These are phyloP conservation scores for Myotis davidii DNA, from an alignment of 2,113 vertebrate genomes.

Conservation along the genomic window DNA sequence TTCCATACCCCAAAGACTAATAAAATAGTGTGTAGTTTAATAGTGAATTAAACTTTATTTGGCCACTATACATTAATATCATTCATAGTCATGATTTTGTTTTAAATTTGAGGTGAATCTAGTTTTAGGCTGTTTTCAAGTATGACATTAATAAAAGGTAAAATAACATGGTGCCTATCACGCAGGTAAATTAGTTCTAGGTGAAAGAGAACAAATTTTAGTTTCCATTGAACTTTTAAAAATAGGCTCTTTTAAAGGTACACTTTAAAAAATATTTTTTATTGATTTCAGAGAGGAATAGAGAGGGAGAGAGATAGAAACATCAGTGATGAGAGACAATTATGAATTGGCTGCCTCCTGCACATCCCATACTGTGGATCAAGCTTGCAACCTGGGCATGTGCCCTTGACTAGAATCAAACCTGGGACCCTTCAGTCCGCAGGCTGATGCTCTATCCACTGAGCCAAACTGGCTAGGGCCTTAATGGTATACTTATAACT, in stretches of 20 bases:
- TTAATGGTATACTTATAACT: neutral
- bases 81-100: neutral
- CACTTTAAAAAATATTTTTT: neutral
- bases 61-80: neutral
- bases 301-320: too few species aligned
- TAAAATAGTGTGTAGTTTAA: neutral
- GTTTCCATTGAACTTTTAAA: neutral
- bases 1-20: neutral
- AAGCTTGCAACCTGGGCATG: too few species aligned
- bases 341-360: too few species aligned
- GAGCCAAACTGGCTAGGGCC: too few species aligned
- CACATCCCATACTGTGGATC: too few species aligned
- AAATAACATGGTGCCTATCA: neutral
- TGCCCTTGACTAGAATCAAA: too few species aligned
- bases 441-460: too few species aligned
- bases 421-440: too few species aligned
- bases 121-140: neutral
- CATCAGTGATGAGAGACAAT: too few species aligned
- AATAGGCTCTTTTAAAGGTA: slow-evolving; percentile 20
- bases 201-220: slow-evolving; percentile 27
- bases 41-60: slow-evolving; percentile 6
- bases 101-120: slow-evolving; percentile 15
- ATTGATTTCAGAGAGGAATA: too few species aligned
- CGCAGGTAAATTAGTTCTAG: neutral
- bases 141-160: slow-evolving; percentile 10